phyloP scores from a whole-genome alignment of 2,797 vertebrate genomes.

The Sebastes wilsoni region DNA sequence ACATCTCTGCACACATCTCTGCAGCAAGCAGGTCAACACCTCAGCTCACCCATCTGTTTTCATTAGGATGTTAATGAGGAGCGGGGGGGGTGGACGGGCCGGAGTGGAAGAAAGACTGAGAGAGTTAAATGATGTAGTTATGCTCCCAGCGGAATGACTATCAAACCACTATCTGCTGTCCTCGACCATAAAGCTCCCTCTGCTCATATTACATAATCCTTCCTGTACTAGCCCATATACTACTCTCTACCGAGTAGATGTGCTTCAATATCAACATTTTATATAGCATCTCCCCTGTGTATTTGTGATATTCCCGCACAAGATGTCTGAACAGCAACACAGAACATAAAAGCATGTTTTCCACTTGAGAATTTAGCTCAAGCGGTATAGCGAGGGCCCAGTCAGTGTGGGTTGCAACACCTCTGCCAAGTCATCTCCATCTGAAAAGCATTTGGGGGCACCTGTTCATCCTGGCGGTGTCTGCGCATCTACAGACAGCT shows the following conservation, averaged over 20 bases:
- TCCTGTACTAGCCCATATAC: conserved; percentile 29
- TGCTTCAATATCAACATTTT: conserved; percentile 35
- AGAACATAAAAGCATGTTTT: conserved; percentile 34
- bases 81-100: conserved; percentile 17
- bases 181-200: conserved; percentile 54
- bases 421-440: conserved; percentile 65
- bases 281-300: neutral
- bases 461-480: conserved; percentile 40
- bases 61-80: conserved; percentile 67
- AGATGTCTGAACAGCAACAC: conserved; percentile 17
- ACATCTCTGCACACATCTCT: conserved; percentile 33
- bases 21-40: conserved; percentile 65
- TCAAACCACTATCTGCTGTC: conserved; percentile 57
- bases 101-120: conserved; percentile 32
- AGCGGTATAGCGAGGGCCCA: conserved; percentile 17
- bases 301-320: conserved; percentile 17
- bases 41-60: conserved; percentile 67
- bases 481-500: conserved; percentile 22
- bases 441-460: conserved; percentile 52
- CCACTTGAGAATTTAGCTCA: conserved; percentile 46
- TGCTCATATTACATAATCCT: conserved; percentile 63
- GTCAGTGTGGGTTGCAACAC: conserved; percentile 45
- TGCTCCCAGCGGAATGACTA: conserved; percentile 55
- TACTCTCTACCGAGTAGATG: conserved; percentile 18
- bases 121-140: conserved; percentile 52